Evolutionary conservation across 2,888 invertebrate species (phyloP), one percentile per base, ranked within the genome.

Genomic region (Ormyrus nitidulus): DNA sequence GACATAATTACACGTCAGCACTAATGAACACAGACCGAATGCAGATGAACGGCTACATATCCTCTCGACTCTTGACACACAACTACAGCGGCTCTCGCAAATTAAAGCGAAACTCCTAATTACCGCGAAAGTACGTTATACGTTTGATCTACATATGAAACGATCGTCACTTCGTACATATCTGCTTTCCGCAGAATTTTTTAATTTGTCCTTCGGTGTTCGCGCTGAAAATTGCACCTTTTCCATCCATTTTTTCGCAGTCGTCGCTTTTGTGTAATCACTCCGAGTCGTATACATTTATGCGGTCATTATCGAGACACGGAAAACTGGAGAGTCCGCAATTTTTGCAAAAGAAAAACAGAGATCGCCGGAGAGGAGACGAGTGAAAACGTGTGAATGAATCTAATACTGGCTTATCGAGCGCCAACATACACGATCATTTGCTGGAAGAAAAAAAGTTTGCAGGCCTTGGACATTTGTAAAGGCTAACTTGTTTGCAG

Each of bases 191-290:
- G 5, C 49, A 13, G n/a, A 61, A 53, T 59, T 72, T 19, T 61
- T 61, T 72, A 62, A 62, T 53, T 61, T 5, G 11, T 11, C 11
- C 10, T 49, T 9, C 51, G 51, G 34, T 8, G 44, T 44, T 0
- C 44, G 19, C 44, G 53, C n/a, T 0, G 49, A n/a, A 66, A 59
- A 71, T 71, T 71, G 44, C 59, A 65, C 51, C 58, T 65, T 71
- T 61, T 13, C 34, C 44, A 51, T 48, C 11, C 53, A 8, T 56
- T 13, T 54, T n/a, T 58, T 34, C 10, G 13, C 44, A 0, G 46
- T 49, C 34, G n/a, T n/a, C 13, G 13, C 44, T 64, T 13, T 19
- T 62, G 19, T 19, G 64, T 68, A 68, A 75, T 68, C 44, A 68
- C 13, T 48, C 10, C 10, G 48, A 19, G 19, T 4, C 11, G 44